phyloP scores from a whole-genome alignment of 2,113 vertebrate species.

The Cebidichthys violaceus region DNA sequence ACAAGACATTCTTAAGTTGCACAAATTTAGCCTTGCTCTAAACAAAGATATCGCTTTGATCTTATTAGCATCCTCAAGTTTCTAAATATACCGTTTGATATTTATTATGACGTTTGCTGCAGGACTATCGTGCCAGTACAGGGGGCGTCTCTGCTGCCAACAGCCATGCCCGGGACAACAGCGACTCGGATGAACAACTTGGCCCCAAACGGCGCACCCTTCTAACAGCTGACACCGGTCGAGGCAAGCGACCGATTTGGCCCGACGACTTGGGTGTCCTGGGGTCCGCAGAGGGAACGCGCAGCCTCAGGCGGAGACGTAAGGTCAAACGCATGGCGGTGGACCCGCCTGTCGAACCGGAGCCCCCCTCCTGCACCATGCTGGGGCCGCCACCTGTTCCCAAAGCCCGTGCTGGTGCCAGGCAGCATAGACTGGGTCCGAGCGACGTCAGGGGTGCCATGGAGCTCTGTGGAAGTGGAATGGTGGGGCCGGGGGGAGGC shows the following conservation, averaged over 20 bases:
- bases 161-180: slow-evolving; percentile 87
- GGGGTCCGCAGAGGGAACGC: slow-evolving; percentile 87
- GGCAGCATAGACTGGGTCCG: slow-evolving; percentile 77
- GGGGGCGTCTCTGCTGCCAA: slow-evolving; percentile 75
- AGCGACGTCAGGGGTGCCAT: slow-evolving; percentile 79
- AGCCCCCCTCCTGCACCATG: slow-evolving; percentile 76
- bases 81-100: slow-evolving; percentile 31
- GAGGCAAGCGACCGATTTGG: slow-evolving; percentile 83
- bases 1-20: neutral
- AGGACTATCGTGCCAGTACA: slow-evolving; percentile 83
- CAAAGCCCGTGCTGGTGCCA: slow-evolving; percentile 81
- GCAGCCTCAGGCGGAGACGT: slow-evolving; percentile 90
- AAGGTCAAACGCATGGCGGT: slow-evolving; percentile 99
- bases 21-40: too few relatives aligned
- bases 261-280: slow-evolving; percentile 81
- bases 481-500: slow-evolving; percentile 71
- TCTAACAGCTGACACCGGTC: slow-evolving; percentile 84
- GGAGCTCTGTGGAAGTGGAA: slow-evolving; percentile 64
- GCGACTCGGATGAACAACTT: slow-evolving; percentile 96
- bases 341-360: slow-evolving; percentile 87
- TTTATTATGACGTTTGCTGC: slow-evolving; percentile 41
- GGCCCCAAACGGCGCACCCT: slow-evolving; percentile 86
- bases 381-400: slow-evolving; percentile 82
- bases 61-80: neutral
- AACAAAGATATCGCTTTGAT: neutral